These are phyloP conservation scores for Lamellibrachia columna DNA, from an alignment of 2,888 invertebrate genomes.

Conservation along the genomic window DNA sequence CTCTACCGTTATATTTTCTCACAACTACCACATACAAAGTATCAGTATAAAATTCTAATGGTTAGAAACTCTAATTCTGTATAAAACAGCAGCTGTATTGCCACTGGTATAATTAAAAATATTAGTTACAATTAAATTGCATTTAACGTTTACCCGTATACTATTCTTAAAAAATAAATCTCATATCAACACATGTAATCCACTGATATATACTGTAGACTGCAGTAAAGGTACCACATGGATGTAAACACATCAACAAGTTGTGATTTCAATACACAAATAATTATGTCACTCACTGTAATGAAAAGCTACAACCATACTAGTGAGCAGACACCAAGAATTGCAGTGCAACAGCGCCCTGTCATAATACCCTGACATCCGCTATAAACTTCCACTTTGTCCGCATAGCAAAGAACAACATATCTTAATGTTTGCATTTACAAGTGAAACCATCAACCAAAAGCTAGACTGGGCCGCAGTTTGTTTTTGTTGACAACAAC, in stretches of 20 bases:
- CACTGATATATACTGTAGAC: not conserved
- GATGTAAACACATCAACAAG: not conserved
- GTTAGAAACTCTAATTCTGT: not conserved
- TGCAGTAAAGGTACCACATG: not conserved
- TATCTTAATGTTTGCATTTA: not conserved
- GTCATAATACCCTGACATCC: not conserved
- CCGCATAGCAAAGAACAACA: not conserved
- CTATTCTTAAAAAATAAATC: not conserved
- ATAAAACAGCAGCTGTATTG: constrained; percentile 12
- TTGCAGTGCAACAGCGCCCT: not conserved
- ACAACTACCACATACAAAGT: not conserved
- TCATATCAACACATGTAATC: not conserved
- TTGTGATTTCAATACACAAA: not conserved
- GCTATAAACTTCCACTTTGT: not conserved
- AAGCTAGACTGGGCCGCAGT: not conserved
- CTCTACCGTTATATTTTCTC: not conserved
- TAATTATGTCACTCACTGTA: not conserved
- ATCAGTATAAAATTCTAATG: not conserved
- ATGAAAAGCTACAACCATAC: not conserved
- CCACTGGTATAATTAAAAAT: constrained; percentile 1
- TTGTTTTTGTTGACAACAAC: not conserved
- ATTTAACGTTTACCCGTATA: not conserved
- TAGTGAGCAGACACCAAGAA: not conserved
- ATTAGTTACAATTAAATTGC: constrained; percentile 9
- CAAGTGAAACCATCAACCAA: not conserved